phyloP scores from a whole-genome alignment of 2,888 invertebrate species.

The Resseliella maxima region DNA sequence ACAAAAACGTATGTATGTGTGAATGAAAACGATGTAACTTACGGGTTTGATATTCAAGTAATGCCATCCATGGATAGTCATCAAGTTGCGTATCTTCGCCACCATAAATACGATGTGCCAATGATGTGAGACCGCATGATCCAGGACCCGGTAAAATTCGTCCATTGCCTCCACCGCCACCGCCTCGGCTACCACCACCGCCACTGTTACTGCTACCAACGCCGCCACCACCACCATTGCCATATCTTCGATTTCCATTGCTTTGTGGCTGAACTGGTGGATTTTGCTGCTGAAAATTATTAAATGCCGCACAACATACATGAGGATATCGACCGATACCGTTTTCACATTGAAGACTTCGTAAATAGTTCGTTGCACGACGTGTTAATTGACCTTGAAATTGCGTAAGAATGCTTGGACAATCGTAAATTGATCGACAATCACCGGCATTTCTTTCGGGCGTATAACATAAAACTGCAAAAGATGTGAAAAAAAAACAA shows the following conservation, averaged over 20 bases:
- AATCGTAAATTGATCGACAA: slow-evolving; percentile 65
- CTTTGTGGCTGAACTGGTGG: not conserved
- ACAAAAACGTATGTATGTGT: too few species aligned
- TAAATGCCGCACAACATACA: slow-evolving; percentile 17
- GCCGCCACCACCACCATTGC: not conserved
- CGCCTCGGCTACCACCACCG: not conserved
- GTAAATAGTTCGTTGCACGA: not conserved
- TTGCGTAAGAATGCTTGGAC: slow-evolving; percentile 61
- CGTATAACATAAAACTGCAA: not conserved
- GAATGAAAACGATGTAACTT: slow-evolving; percentile 63
- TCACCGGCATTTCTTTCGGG: slow-evolving; percentile 60
- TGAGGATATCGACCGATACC: not conserved
- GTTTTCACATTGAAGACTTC: slow-evolving; percentile 35
- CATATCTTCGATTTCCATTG: too few species aligned
- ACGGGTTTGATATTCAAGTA: slow-evolving; percentile 76
- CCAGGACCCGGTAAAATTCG: slow-evolving; percentile 63
- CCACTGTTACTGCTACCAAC: not conserved
- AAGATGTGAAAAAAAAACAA: too few species aligned
- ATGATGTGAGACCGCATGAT: slow-evolving; percentile 63
- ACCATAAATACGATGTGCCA: slow-evolving; percentile 72
- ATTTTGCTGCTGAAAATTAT: not conserved
- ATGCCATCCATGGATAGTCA: slow-evolving; percentile 78
- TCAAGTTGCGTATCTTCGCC: slow-evolving; percentile 72
- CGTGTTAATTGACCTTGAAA: not conserved
- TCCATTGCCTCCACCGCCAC: slow-evolving; percentile 59